Conservation (phyloP, 35 echinoderm and acorn worm genomes). For the Heliocidaris erythrogramma region DNA sequence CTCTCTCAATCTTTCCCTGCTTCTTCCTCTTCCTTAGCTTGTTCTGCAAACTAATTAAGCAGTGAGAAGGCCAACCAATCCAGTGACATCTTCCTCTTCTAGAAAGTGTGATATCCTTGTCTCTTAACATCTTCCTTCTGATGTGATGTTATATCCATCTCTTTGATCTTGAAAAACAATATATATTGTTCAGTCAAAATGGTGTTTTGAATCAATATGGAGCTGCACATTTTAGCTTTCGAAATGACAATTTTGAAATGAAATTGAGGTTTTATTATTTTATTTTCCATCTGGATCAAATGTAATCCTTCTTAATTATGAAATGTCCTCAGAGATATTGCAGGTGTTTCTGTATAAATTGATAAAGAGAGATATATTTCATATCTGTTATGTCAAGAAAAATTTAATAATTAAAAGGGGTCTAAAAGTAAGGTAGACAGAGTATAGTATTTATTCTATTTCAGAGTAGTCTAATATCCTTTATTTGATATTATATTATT, state of each 20-base stretch:
- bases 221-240: background rate
- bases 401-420: no score
- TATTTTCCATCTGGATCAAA: no score
- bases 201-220: background rate
- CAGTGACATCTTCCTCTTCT: background rate
- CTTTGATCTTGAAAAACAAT: background rate
- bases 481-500: no score
- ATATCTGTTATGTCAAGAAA: no score
- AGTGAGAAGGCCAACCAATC: background rate
- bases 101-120: background rate
- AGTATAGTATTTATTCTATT: no score
- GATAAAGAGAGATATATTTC: no score
- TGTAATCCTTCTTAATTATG: no score
- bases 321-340: no score
- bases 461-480: no score
- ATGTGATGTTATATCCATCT: background rate
- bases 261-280: no score
- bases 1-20: background rate
- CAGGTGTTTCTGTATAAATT: no score
- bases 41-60: slow-evolving; percentile 35
- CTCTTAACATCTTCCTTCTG: background rate
- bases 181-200: background rate
- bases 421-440: no score
- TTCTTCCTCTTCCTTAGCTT: background rate
- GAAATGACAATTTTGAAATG: background rate